phyloP scores from a whole-genome alignment of 2,888 invertebrate species.

The Leptinotarsa peninsularis region DNA sequence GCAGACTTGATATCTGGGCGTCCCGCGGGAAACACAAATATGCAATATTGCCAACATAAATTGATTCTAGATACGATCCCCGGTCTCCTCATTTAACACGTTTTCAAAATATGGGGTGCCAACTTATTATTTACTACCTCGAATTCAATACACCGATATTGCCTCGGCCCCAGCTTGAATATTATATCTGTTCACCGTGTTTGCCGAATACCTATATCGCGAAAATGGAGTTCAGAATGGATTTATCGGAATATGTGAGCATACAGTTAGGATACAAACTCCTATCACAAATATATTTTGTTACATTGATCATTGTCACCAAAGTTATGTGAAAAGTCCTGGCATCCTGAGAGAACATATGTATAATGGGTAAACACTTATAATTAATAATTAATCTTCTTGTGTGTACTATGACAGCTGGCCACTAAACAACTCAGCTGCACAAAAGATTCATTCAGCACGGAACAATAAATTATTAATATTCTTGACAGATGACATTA shows the following conservation, averaged over 20 bases:
- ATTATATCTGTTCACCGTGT: slow-evolving; percentile 40
- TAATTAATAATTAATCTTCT: too few species aligned
- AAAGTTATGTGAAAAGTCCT: too few species aligned
- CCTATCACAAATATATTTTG: neutral
- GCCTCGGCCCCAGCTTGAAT: slow-evolving; percentile 41
- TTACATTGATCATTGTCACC: neutral
- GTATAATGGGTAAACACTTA: too few species aligned
- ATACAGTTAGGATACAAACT: neutral
- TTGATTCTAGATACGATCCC: slow-evolving; percentile 66
- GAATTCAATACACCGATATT: slow-evolving; percentile 50
- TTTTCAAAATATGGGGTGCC: slow-evolving; percentile 62
- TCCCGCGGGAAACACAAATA: slow-evolving; percentile 66
- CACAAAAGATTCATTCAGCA: too few species aligned
- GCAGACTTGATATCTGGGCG: slow-evolving; percentile 59
- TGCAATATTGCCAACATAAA: slow-evolving; percentile 67
- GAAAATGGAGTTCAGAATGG: neutral
- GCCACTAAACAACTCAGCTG: too few species aligned
- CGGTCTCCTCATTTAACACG: slow-evolving; percentile 64
- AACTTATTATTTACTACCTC: slow-evolving; percentile 60
- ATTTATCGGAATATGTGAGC: slow-evolving; percentile 3
- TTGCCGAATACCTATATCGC: slow-evolving; percentile 28
- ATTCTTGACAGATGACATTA: too few species aligned
- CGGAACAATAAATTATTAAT: too few species aligned
- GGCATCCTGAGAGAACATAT: too few species aligned
- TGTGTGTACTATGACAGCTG: too few species aligned